Conservation (phyloP, 2,113 vertebrate species). For the Thinocorus orbignyianus region DNA sequence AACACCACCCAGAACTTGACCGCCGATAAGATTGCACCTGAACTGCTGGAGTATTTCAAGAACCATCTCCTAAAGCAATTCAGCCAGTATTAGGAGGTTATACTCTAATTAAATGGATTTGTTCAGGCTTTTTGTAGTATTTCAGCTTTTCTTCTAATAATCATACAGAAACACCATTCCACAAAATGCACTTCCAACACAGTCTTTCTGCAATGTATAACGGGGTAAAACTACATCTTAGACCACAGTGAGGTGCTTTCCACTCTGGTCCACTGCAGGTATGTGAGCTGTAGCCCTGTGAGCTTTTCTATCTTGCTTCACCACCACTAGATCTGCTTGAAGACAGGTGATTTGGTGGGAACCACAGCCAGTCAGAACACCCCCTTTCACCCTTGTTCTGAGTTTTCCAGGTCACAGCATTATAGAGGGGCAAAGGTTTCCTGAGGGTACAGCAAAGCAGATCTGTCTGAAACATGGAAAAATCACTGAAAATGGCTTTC, state of each 20-base stretch:
- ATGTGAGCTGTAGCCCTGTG: neutral
- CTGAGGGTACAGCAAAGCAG: neutral
- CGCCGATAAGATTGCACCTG: conserved; percentile 13
- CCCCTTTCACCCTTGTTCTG: neutral
- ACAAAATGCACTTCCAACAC: neutral
- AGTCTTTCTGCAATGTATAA: neutral
- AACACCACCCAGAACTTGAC: neutral
- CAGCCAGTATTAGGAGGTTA: neutral
- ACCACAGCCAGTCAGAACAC: neutral
- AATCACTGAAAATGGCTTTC: neutral
- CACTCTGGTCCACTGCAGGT: neutral
- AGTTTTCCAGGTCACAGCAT: neutral
- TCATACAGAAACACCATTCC: neutral
- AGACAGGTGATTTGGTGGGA: neutral
- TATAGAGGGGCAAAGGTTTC: neutral
- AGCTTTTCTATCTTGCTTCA: neutral
- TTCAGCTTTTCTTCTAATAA: neutral
- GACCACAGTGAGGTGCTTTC: neutral
- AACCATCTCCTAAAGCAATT: conserved; percentile 62
- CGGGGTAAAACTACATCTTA: neutral
- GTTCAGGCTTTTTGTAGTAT: neutral
- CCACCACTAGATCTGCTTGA: neutral
- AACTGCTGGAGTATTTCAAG: conserved; percentile 61
- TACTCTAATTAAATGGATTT: neutral
- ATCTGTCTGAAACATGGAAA: neutral